Base-by-base conservation (phyloP, 2,113 vertebrate species). In the Amphiprion percula region DNA sequence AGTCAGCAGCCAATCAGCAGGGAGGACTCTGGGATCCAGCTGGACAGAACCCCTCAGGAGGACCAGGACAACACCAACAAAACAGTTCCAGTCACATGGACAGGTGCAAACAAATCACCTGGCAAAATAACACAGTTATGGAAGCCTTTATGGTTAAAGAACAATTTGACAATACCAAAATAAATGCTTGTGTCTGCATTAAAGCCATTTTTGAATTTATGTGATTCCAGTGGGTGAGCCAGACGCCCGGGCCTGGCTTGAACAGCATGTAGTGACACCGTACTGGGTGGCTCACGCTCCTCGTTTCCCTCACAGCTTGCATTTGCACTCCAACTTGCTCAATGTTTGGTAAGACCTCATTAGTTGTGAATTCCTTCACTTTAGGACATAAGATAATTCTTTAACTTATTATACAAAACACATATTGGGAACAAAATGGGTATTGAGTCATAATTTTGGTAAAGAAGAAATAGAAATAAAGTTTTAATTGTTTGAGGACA, bases 11-110 rank as follows among this genome's bases (percentile, higher is more conserved):
- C 95, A 54, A 92, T 99, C 66, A 99, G 97, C 91, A 96, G 98
- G 68, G 97, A 98, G 75, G 98, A 99, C 89, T 99, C 98, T 4
- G 98, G 98, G 60, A 99, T 99, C 90, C 98, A 99, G 68, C 92
- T 98, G 64, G 98, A 99, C 89, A 95, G 95, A 68, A 99, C 97
- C 0, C 97, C 98, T 0, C 95, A 95, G 82, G 98, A 99, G 83
- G 98, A 99, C 59, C 96, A 95, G 65, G 96, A 97, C 64, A 91
- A 92, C 58, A 92, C 86, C 74, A 96, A 95, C 89, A 97, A 97
- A 68, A 77, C 89, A 0, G 95, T 94, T 2, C 90, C 91, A 71
- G 86, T 94, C 10, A 79, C 90, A 0, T 95, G 95, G 95, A 93
- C 85, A 73, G 93, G 94, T 95, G 64, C 12, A 37, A 53, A 37